Base-by-base conservation (phyloP, 1,140 invertebrate species). In the Ceratina australensis region DNA sequence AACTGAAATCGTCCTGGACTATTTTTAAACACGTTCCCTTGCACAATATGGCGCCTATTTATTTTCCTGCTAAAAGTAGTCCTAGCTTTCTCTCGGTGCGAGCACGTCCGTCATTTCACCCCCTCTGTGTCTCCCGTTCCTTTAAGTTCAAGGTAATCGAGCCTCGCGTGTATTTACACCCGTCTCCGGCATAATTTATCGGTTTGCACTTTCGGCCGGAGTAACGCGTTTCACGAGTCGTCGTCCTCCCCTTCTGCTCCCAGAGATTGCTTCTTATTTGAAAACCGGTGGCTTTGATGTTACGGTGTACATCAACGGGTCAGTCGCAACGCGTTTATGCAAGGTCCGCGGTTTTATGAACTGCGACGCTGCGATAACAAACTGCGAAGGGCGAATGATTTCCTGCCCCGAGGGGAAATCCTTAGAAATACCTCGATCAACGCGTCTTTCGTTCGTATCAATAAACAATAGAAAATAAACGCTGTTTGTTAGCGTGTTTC, bases 31-130 rank as follows among this genome's bases (percentile, higher is more conserved):
- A 0, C 26, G 49, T 47, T 22, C 64, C 73, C 64, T 50, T 56
- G 73, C 65, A 50, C 66, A 61, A 76, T n/a, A 71, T 71, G 73
- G 59, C 78, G 73, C 66, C 65, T 76, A 80, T 80, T 80, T 76
- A 76, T 80, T 80, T 76, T 50, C 73, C 24, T 33, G 72, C 72
- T 76, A 76, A 79, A 76, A 69, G 72, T 68, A 69, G 72, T 33
- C 65, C 10, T n/a, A 22, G 10, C 16, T 59, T n/a, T 24, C 42
- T 57, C 24, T 24, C 20, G 7, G 1, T 0, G 10, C 20, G 50
- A 49, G 59, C 50, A 26, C 42, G 52, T 42, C 50, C 52, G 49
- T 65, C 50, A n/a, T 64, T 24, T 50, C 49, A 3, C 12, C n/a
- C 59, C 42, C 49, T 28, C 18, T 2, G 49, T 15, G 0, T 13